These are phyloP conservation scores for Sarotherodon lohbergeri DNA, from an alignment of 2,113 vertebrate genomes.

Conservation along the genomic window DNA sequence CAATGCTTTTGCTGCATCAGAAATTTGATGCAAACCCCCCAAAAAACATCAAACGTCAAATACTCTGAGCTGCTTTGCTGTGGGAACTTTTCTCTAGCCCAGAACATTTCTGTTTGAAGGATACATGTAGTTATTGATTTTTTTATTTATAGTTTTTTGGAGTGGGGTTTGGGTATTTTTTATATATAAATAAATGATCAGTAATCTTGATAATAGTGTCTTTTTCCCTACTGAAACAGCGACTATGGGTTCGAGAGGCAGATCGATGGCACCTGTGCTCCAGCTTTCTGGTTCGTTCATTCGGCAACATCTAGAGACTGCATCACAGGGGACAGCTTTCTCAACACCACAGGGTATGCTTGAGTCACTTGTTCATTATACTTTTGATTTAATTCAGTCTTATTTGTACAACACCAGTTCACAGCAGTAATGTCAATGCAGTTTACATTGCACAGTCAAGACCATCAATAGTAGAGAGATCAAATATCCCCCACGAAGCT, in stretches of 20 bases:
- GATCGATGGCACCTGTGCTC: constrained; percentile 82
- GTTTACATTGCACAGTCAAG: neutral
- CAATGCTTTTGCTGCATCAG: neutral
- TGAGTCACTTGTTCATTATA: neutral
- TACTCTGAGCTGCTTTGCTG: neutral
- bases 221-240: constrained; percentile 56
- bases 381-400: neutral
- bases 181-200: neutral
- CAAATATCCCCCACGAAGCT: neutral
- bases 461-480: neutral
- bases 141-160: neutral
- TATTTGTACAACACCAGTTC: neutral
- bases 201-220: neutral
- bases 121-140: neutral
- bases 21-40: neutral
- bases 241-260: constrained; percentile 91
- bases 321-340: constrained; percentile 84
- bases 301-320: constrained; percentile 84
- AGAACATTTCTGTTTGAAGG: neutral
- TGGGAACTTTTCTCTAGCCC: neutral
- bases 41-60: constrained; percentile 15
- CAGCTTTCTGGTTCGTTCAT: constrained; percentile 89
- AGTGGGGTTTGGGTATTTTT: neutral
- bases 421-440: neutral
- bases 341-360: constrained; percentile 90